Evolutionary conservation across 1,140 invertebrate genomes (phyloP), one percentile per base, ranked within the genome.

Genomic region (Dolichoris vasculosae): DNA sequence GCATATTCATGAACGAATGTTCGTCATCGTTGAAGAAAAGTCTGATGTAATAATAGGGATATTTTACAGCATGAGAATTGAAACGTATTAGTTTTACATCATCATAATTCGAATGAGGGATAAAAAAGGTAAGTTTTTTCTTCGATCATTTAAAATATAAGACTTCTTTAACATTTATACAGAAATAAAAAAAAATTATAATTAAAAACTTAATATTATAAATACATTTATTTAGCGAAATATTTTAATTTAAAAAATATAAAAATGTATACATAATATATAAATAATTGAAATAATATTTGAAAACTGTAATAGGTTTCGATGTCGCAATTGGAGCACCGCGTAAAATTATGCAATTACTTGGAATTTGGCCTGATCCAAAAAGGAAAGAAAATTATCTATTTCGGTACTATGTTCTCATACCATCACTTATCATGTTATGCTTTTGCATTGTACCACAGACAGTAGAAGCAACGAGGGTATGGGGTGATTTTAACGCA

Each of bases 301-400:
- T 1, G 30, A 63, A 63, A 63, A 51, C 73, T 40, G 2, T 3
- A 71, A 73, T 20, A 89, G 88, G 81, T 86, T 88, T 87, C 38
- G 59, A 85, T 23, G 80, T 80, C 23, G 88, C 88, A 20, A 75
- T 87, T 26, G 88, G 86, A 38, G 81, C 76, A 80, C 87, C 87
- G 67, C 88, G 86, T 11, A 32, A 17, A 17, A 51, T 82, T 71
- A 71, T 89, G 30, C 46, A 76, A 35, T 73, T 88, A 26, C 78
- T 89, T 9, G 88, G 88, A 46, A 71, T 85, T 23, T 89, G 88
- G 88, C 88, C 87, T 30, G 80, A 87, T 73, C 43, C 48, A n/a
- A 82, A 88, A 64, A 46, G 20, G 20, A 79, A 78, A 78, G 17
- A 46, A 69, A 80, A 32, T 46, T 77, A 20, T 15, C 32, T 83